These are phyloP conservation scores for Danio jaintianensis DNA, from an alignment of 2,797 vertebrate species.

Conservation along the genomic window DNA sequence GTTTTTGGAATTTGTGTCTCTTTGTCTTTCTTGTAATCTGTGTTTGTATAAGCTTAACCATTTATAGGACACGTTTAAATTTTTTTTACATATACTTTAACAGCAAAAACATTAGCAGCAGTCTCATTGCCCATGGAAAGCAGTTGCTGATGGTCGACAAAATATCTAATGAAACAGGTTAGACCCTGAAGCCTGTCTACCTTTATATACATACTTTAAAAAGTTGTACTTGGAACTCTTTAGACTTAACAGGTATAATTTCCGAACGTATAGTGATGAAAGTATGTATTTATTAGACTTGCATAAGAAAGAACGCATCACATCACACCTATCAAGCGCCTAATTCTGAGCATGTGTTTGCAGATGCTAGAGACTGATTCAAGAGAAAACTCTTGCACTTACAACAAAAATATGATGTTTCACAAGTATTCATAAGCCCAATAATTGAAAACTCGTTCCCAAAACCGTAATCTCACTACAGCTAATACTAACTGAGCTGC, in stretches of 20 bases:
- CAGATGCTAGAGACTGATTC: constrained; percentile 76
- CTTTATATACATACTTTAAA: constrained; percentile 40
- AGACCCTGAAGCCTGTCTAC: constrained; percentile 30
- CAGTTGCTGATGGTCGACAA: constrained; percentile 20
- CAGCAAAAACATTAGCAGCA: constrained; percentile 42
- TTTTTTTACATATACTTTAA: constrained; percentile 44
- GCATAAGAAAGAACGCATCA: constrained; percentile 70
- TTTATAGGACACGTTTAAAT: constrained; percentile 9
- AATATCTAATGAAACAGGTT: constrained; percentile 28
- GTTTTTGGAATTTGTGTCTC: constrained; percentile 7
- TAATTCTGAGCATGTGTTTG: constrained; percentile 62
- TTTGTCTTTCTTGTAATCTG: background rate
- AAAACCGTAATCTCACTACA: constrained; percentile 52
- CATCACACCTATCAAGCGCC: constrained; percentile 65
- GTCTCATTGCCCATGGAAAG: constrained; percentile 23
- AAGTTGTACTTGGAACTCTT: constrained; percentile 12
- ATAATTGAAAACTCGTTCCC: constrained; percentile 67
- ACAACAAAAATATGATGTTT: constrained; percentile 79
- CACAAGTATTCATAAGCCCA: constrained; percentile 79
- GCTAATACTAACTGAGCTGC: constrained; percentile 47
- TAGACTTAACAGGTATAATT: constrained; percentile 33
- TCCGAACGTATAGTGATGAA: constrained; percentile 43
- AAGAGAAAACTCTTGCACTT: constrained; percentile 66
- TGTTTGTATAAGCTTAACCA: background rate
- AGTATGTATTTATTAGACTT: constrained; percentile 65